These are phyloP conservation scores for Chaetorhynchus papuensis DNA, from an alignment of 2,113 vertebrate species.

Conservation along the genomic window DNA sequence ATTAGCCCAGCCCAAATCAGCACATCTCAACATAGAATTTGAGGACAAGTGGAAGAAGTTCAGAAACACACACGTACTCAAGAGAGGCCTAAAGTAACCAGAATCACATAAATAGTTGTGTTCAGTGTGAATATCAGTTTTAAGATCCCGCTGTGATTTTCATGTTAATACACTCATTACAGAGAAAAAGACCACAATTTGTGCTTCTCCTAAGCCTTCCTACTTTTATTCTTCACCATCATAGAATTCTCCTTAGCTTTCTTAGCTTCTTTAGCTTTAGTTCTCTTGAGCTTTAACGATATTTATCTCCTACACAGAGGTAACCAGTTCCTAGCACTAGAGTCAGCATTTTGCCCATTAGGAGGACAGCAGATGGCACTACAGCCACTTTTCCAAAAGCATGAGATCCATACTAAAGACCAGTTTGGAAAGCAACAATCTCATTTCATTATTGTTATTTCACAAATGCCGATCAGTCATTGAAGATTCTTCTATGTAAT, in stretches of 20 bases:
- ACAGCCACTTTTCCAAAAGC: background rate
- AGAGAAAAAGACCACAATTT: background rate
- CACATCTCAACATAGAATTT: background rate
- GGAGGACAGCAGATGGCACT: constrained; percentile 35
- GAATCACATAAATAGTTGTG: background rate
- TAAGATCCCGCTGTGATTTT: background rate
- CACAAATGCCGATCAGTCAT: background rate
- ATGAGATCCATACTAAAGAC: background rate
- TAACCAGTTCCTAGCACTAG: background rate
- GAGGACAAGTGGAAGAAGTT: background rate
- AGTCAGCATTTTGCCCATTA: background rate
- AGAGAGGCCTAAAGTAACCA: background rate
- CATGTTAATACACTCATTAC: background rate
- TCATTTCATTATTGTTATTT: background rate
- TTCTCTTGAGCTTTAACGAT: background rate
- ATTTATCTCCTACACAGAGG: background rate
- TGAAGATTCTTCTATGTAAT: background rate
- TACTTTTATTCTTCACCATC: background rate
- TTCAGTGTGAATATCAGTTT: background rate
- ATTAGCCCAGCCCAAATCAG: background rate
- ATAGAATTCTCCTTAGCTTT: background rate
- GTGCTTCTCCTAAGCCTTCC: background rate
- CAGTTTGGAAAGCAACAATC: background rate
- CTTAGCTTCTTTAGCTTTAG: background rate
- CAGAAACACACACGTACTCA: background rate